Evolutionary conservation across 2,888 invertebrate genomes (phyloP).

Genomic region (Hydrotaea cyrtoneurina): DNA sequence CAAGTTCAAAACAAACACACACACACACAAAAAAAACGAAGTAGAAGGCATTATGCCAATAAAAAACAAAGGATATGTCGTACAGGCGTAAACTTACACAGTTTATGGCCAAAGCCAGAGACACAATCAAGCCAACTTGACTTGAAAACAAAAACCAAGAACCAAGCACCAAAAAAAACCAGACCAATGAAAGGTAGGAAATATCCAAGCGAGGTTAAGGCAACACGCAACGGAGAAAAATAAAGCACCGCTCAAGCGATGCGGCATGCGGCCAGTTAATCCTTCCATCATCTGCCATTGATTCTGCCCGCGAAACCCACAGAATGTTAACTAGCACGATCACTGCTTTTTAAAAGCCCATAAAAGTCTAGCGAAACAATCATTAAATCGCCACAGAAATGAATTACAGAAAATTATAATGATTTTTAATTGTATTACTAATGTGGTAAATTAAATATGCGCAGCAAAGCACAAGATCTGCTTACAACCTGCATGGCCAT

Average conservation of each 20-base stretch:
- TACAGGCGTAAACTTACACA: constrained; percentile 66
- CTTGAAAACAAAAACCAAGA: background rate
- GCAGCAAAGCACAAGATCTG: too few relatives aligned
- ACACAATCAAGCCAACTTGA: background rate
- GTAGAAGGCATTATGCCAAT: background rate
- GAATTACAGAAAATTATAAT: constrained; percentile 46
- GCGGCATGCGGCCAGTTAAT: background rate
- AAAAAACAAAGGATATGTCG: constrained; percentile 25
- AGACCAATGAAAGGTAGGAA: background rate
- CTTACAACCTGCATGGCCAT: too few relatives aligned
- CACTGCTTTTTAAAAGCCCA: constrained; percentile 31
- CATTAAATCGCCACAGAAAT: constrained; percentile 6
- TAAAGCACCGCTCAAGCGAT: background rate
- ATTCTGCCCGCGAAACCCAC: background rate
- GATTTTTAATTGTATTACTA: constrained; percentile 66
- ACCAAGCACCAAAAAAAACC: background rate
- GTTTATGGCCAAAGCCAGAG: constrained; percentile 52
- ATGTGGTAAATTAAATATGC: constrained; percentile 65
- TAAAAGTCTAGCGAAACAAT: background rate
- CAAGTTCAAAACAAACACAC: background rate
- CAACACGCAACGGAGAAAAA: background rate
- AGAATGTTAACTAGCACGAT: constrained; percentile 5
- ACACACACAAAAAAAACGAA: too few relatives aligned
- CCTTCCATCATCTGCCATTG: background rate
- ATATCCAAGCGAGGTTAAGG: background rate